Evolutionary conservation across 2,113 vertebrate genomes (phyloP).

Genomic region (Ovis canadensis): DNA sequence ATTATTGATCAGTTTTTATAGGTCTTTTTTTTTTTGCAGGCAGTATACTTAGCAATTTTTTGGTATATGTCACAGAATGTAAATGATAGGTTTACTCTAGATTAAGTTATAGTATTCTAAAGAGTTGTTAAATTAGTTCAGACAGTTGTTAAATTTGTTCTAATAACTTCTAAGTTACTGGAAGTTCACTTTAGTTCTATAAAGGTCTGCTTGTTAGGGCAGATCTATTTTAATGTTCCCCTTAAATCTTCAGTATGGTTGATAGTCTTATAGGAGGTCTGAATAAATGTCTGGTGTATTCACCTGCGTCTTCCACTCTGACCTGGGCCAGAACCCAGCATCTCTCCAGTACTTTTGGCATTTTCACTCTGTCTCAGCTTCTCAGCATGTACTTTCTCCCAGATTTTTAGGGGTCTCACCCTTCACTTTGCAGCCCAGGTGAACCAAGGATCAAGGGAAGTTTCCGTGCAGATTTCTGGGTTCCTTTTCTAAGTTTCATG

Average conservation of each 20-base stretch:
- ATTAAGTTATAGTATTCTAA: neutral
- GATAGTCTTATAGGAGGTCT: neutral
- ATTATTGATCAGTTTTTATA: neutral
- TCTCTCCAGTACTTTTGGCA: neutral
- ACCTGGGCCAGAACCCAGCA: neutral
- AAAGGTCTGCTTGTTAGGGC: neutral
- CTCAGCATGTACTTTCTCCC: neutral
- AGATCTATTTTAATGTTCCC: neutral
- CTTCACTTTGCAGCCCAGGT: neutral
- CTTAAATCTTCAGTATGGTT: neutral
- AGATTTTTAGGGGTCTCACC: neutral
- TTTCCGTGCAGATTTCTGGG: neutral
- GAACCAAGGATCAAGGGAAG: neutral
- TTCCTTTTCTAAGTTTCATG: neutral
- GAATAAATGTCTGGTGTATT: neutral
- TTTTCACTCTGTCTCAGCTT: neutral
- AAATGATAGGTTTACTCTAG: neutral
- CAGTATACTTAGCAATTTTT: neutral
- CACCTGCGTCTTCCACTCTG: neutral
- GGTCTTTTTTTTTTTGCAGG: neutral
- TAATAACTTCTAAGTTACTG: neutral
- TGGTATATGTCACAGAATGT: neutral
- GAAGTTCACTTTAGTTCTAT: neutral
- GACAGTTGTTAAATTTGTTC: neutral
- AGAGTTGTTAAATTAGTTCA: neutral